phyloP scores from a whole-genome alignment of 2,113 vertebrate genomes.

The Protobothrops flavoviridis region DNA sequence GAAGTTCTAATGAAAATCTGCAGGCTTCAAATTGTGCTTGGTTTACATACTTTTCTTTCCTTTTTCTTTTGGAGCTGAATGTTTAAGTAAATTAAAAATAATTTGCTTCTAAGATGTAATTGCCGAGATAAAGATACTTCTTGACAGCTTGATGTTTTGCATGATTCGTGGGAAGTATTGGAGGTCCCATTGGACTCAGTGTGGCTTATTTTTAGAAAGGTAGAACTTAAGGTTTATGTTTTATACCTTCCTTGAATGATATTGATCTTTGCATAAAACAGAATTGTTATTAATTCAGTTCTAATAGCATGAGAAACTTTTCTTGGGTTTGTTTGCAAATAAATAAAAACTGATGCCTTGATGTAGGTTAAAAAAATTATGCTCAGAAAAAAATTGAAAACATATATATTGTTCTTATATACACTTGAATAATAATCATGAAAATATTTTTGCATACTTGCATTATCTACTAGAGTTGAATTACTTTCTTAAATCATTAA shows the following conservation, averaged over 20 bases:
- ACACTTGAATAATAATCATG: not conserved
- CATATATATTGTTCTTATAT: slow-evolving; percentile 9
- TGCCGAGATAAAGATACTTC: not conserved
- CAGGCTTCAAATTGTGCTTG: not conserved
- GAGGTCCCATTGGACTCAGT: not conserved
- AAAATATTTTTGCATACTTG: not conserved
- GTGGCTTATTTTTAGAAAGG: not conserved
- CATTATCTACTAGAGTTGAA: not conserved
- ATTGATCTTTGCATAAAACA: slow-evolving; percentile 6
- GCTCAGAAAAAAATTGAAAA: not conserved
- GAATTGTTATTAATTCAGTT: not conserved
- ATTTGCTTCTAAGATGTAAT: not conserved
- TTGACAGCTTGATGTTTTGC: not conserved
- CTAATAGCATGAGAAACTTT: not conserved
- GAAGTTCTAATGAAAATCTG: not conserved
- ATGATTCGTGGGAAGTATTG: not conserved
- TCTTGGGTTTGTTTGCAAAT: not conserved
- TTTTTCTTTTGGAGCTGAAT: not conserved
- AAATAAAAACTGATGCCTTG: not conserved
- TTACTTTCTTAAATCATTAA: not conserved
- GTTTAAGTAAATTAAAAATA: slow-evolving; percentile 16
- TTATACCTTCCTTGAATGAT: not conserved
- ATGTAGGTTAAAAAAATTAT: slow-evolving; percentile 4
- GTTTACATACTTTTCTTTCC: not conserved
- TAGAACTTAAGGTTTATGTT: not conserved